Conservation (phyloP, 2,113 vertebrate genomes). For the Burhinus bistriatus region DNA sequence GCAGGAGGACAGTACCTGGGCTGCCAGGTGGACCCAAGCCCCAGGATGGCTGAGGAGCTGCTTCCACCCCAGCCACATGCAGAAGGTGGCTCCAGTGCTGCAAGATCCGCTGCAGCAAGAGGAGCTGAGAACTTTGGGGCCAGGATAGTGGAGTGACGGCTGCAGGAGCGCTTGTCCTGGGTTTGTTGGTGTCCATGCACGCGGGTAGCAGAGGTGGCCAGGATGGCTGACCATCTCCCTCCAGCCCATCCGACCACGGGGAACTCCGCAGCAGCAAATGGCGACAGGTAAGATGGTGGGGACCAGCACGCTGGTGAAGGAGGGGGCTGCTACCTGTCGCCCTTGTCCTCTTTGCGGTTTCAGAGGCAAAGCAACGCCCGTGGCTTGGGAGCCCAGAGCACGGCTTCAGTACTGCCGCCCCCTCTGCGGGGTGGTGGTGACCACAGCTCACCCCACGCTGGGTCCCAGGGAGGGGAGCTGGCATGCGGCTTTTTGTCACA, state of each 20-base stretch:
- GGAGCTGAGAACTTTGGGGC: background rate
- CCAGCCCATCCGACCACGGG: accelerated
- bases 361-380: background rate
- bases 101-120: background rate
- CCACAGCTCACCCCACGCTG: too few species aligned
- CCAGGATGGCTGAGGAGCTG: accelerated
- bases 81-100: background rate
- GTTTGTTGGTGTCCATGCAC: accelerated
- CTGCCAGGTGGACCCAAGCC: background rate
- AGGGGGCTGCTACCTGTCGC: background rate
- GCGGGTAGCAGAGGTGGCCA: accelerated
- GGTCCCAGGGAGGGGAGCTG: accelerated
- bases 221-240: too few species aligned
- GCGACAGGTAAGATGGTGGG: background rate
- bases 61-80: accelerated
- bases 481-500: background rate
- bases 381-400: accelerated
- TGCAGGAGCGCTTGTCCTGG: background rate
- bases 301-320: accelerated
- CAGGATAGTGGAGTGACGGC: background rate
- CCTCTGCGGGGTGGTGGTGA: accelerated
- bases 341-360: accelerated
- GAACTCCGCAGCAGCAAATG: accelerated
- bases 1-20: background rate
- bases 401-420: accelerated